Percentiles rank a stretch among this genome's conserved stretches.
These are phyloP conservation scores for Centroberyx gerrardi DNA, from an alignment of 2,797 vertebrate genomes.

Conservation along the genomic window DNA sequence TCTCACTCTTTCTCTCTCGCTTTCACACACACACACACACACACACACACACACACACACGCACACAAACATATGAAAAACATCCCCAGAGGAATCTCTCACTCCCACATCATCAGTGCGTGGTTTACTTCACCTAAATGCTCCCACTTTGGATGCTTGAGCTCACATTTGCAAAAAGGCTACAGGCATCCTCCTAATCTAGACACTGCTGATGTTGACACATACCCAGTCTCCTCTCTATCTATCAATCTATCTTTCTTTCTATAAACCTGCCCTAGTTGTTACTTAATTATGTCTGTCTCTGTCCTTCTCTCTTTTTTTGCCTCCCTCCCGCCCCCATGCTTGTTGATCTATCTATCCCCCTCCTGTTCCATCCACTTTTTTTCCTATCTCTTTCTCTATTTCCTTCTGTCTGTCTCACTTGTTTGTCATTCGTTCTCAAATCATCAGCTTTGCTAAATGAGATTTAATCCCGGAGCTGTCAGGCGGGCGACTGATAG, in stretches of 20 bases:
- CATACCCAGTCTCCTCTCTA: not conserved
- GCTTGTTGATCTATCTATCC: not conserved
- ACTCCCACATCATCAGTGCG: too few species aligned
- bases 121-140: too few species aligned
- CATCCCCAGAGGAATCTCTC: too few species aligned
- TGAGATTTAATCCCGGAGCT: slow-evolving; percentile 70
- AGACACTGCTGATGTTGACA: too few species aligned
- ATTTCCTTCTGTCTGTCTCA: slow-evolving; percentile 25
- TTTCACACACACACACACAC: not conserved
- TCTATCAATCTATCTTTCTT: not conserved
- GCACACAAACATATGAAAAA: too few species aligned
- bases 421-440: slow-evolving; percentile 53
- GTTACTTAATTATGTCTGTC: too few species aligned
- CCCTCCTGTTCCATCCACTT: not conserved
- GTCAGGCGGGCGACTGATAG: slow-evolving; percentile 65
- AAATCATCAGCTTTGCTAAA: slow-evolving; percentile 69
- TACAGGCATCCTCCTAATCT: too few species aligned
- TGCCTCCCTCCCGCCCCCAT: not conserved
- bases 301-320: not conserved
- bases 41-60: too few species aligned
- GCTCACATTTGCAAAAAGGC: too few species aligned
- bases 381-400: slow-evolving; percentile 6
- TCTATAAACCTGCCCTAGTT: too few species aligned
- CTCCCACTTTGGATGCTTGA: too few species aligned
- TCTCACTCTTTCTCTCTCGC: not conserved